Percentiles rank a stretch among this genome's conserved stretches.
Evolutionary conservation across 2,797 vertebrate species (phyloP).

Genomic region (Alca torda): DNA sequence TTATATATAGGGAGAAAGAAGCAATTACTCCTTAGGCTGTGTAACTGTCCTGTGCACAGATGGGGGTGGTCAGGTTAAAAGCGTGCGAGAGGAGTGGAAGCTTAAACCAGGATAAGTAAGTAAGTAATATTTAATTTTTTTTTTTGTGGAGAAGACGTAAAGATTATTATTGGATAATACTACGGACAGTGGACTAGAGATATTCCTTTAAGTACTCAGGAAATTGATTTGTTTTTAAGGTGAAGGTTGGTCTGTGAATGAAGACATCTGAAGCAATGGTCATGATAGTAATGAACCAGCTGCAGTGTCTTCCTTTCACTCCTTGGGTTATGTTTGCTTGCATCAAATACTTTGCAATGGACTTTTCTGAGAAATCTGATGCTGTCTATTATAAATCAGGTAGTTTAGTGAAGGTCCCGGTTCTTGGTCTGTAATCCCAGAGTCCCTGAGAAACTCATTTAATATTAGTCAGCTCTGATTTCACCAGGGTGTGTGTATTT

Average conservation of each 20-base stretch:
- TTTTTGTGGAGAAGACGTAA: not conserved
- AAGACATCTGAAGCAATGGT: not conserved
- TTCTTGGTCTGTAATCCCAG: not conserved
- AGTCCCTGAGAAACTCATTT: not conserved
- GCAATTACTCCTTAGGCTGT: not conserved
- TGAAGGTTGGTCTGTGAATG: not conserved
- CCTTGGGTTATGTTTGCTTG: not conserved
- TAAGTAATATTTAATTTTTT: not conserved
- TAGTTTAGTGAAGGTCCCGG: not conserved
- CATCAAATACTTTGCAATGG: not conserved
- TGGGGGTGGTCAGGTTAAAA: not conserved
- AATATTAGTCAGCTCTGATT: not conserved
- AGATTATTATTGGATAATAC: not conserved
- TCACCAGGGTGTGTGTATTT: not conserved
- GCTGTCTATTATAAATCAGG: not conserved
- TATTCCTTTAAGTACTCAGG: not conserved
- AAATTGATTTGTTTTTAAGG: not conserved
- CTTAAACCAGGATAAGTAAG: not conserved
- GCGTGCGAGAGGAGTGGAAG: rapidly evolving
- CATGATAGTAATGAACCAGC: not conserved
- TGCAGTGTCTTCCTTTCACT: not conserved
- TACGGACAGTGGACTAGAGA: not conserved
- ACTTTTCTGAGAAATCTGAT: not conserved
- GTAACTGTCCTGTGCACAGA: not conserved
- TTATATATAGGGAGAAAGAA: not conserved